Percentiles rank a stretch among this genome's conserved stretches.
phyloP scores from a whole-genome alignment of 2,113 vertebrate species.

The Pseudorhombus dupliciocellatus region DNA sequence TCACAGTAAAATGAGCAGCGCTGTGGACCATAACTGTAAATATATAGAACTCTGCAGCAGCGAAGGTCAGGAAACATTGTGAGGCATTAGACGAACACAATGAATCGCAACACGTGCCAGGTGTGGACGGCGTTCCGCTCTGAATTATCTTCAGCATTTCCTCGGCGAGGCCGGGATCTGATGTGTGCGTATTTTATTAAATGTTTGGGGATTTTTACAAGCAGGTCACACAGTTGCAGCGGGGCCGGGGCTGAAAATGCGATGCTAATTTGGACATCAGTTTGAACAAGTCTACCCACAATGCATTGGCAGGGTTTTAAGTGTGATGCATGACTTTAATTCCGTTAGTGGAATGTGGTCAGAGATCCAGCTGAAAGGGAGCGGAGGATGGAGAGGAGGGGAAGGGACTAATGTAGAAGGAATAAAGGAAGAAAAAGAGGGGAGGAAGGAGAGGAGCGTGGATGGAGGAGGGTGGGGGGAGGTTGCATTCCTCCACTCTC shows the following conservation, averaged over 20 bases:
- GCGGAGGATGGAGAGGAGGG: conserved; percentile 54
- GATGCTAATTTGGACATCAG: conserved; percentile 77
- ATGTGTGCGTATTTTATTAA: conserved; percentile 45
- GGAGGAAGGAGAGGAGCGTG: conserved; percentile 27
- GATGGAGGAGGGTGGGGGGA: conserved; percentile 1
- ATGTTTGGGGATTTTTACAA: conserved; percentile 55
- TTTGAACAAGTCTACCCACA: conserved; percentile 77
- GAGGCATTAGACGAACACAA: conserved; percentile 28
- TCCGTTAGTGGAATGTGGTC: conserved; percentile 79
- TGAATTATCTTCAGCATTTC: conserved; percentile 26
- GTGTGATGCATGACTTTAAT: conserved; percentile 83
- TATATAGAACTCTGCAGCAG: conserved; percentile 22
- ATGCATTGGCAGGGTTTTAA: conserved; percentile 78
- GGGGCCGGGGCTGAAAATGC: conserved; percentile 50
- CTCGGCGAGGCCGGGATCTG: conserved; percentile 5
- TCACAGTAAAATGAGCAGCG: conserved; percentile 30
- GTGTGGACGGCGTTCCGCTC: background rate
- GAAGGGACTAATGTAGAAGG: conserved; percentile 60
- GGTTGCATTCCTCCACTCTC: conserved; percentile 60
- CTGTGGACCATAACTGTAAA: conserved; percentile 41
- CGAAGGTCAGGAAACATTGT: conserved; percentile 45
- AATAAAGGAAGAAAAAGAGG: conserved; percentile 56
- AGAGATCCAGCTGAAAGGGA: conserved; percentile 63
- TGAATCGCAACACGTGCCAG: conserved; percentile 3
- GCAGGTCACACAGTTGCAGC: conserved; percentile 46